Evolutionary conservation across 2,888 invertebrate species (phyloP).

Genomic region (Zhuqinia jingwanae): DNA sequence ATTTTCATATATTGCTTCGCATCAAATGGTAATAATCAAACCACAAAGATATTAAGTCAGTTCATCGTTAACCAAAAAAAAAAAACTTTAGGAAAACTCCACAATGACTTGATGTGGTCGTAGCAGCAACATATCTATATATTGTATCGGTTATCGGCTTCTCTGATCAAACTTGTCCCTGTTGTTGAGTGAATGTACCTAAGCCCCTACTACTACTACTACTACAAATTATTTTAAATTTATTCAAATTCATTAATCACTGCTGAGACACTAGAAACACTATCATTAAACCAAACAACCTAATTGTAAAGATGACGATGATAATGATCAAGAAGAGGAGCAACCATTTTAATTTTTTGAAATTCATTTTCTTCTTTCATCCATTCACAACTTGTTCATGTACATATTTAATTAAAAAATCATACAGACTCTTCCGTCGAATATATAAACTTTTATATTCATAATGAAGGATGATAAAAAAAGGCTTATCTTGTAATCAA

Average conservation of each 20-base stretch:
- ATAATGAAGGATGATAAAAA: no score
- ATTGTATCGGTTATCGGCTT: not conserved
- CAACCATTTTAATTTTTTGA: not conserved
- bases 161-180: conserved; percentile 37
- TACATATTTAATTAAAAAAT: not conserved
- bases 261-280: conserved; percentile 33
- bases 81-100: not conserved
- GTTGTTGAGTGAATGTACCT: not conserved
- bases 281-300: conserved; percentile 63
- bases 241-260: conserved; percentile 71
- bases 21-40: conserved; percentile 60
- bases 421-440: not conserved
- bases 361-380: conserved; percentile 1
- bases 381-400: not conserved
- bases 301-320: conserved; percentile 61
- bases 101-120: not conserved
- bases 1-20: conserved; percentile 15
- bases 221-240: conserved; percentile 52
- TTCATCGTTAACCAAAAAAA: conserved; percentile 22
- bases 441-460: not conserved
- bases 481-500: not conserved
- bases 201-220: no score
- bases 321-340: conserved; percentile 55
- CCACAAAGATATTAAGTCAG: conserved; percentile 58
- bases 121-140: not conserved